phyloP scores from a whole-genome alignment of 2,888 invertebrate genomes.

The Alloscopus bannaensis region DNA sequence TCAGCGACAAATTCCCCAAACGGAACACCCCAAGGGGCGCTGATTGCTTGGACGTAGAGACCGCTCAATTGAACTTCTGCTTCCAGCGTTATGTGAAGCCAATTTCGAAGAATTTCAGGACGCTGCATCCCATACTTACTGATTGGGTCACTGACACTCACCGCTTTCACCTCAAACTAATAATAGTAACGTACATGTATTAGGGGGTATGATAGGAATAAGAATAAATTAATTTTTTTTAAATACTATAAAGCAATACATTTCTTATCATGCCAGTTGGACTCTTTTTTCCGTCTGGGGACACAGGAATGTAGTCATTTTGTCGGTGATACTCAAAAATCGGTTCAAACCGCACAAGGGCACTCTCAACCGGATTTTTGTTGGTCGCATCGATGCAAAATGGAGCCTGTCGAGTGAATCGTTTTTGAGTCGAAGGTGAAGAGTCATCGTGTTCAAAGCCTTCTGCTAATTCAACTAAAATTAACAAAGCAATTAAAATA shows the following conservation, averaged over 20 bases:
- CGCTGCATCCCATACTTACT: conserved; percentile 18
- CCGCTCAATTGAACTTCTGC: conserved; percentile 15
- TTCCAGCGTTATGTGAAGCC: conserved; percentile 35
- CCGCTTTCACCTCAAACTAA: conserved; percentile 15
- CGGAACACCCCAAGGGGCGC: conserved; percentile 38
- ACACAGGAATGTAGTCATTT: conserved; percentile 21
- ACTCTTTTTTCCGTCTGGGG: conserved; percentile 17
- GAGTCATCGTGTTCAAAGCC: not conserved
- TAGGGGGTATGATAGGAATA: not conserved
- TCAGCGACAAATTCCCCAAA: conserved; percentile 41
- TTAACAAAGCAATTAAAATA: too few species aligned
- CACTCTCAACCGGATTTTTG: not conserved
- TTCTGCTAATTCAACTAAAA: not conserved
- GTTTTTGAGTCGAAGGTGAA: not conserved
- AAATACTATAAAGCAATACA: not conserved
- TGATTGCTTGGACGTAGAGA: conserved; percentile 35
- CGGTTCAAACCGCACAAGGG: not conserved
- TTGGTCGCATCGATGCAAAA: conserved; percentile 33
- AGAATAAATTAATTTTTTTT: not conserved
- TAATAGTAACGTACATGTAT: conserved; percentile 7
- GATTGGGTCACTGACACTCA: conserved; percentile 7
- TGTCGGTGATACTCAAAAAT: conserved; percentile 9
- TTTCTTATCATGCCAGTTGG: conserved; percentile 31
- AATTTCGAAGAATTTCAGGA: conserved; percentile 7
- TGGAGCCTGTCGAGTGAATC: conserved; percentile 35